Evolutionary conservation across 2,888 invertebrate species (phyloP).

Genomic region (Listrodromus nycthemerus): DNA sequence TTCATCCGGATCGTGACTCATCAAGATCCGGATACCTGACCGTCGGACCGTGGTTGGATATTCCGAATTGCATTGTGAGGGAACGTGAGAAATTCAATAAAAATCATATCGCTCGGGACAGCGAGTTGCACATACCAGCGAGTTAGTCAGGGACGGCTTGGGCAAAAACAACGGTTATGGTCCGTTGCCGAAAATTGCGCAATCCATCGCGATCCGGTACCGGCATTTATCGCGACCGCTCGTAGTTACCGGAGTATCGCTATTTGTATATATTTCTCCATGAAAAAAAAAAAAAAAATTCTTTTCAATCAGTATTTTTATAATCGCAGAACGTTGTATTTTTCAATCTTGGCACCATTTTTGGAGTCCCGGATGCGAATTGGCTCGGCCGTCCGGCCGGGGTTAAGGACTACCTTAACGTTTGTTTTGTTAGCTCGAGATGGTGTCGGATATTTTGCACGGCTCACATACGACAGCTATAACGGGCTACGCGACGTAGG

Average conservation of each 20-base stretch:
- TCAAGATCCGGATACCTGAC: slow-evolving; percentile 36
- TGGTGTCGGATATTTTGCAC: slow-evolving; percentile 9
- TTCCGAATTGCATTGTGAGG: not conserved
- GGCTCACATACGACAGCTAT: slow-evolving; percentile 30
- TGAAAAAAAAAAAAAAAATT: no score
- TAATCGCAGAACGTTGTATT: not conserved
- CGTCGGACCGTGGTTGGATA: slow-evolving; percentile 17
- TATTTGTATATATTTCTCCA: not conserved
- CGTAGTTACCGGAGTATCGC: slow-evolving; percentile 13
- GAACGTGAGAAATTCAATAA: slow-evolving; percentile 44
- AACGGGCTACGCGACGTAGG: slow-evolving; percentile 1
- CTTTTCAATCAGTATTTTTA: not conserved
- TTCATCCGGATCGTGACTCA: slow-evolving; percentile 24
- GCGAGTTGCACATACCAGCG: not conserved
- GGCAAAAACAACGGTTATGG: slow-evolving; percentile 58
- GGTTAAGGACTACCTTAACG: slow-evolving; percentile 5
- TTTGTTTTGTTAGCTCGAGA: slow-evolving; percentile 11
- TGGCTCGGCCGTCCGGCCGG: not conserved
- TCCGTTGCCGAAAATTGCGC: slow-evolving; percentile 65
- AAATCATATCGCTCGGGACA: slow-evolving; percentile 34
- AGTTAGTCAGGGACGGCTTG: slow-evolving; percentile 32
- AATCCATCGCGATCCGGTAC: slow-evolving; percentile 41
- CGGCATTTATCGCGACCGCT: slow-evolving; percentile 31
- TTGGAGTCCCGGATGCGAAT: no score
- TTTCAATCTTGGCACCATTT: no score